Conservation (phyloP, 2,113 vertebrate genomes). For the Planiliza haematocheilus region DNA sequence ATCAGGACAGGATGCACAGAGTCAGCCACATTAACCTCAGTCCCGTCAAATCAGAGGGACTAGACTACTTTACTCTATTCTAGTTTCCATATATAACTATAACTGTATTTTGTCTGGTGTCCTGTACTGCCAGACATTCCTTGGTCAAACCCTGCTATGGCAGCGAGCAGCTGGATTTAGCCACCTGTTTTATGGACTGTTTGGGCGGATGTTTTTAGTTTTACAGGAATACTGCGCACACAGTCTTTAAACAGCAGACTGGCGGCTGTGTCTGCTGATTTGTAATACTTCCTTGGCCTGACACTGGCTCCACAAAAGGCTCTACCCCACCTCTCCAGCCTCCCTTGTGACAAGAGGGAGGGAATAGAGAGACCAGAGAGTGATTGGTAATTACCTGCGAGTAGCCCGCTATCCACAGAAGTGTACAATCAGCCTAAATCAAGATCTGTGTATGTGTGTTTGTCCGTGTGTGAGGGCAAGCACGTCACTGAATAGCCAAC, state of each 20-base stretch:
- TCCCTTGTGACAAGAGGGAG: constrained; percentile 59
- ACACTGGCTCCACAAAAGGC: constrained; percentile 49
- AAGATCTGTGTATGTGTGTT: constrained; percentile 32
- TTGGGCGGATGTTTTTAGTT: constrained; percentile 70
- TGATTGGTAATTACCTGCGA: constrained; percentile 71
- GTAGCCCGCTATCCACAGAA: constrained; percentile 58
- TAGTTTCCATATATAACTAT: constrained; percentile 46
- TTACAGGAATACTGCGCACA: constrained; percentile 55
- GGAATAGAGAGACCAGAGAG: constrained; percentile 56
- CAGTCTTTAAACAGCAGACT: constrained; percentile 48
- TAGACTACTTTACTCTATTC: constrained; percentile 59
- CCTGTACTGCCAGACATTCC: constrained; percentile 61
- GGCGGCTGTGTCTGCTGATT: constrained; percentile 44
- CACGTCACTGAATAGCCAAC: constrained; percentile 50
- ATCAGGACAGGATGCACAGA: constrained; percentile 24
- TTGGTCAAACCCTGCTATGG: constrained; percentile 49
- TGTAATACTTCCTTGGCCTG: constrained; percentile 29
- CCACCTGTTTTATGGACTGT: constrained; percentile 76
- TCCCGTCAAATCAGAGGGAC: constrained; percentile 35
- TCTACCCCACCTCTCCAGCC: constrained; percentile 46
- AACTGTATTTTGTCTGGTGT: constrained; percentile 52
- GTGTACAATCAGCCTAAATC: constrained; percentile 63
- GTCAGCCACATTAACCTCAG: constrained; percentile 53
- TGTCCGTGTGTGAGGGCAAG: constrained; percentile 10
- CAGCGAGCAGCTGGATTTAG: constrained; percentile 60